A percentile compares a stretch with the other conserved stretches of the same genome.
Conservation (phyloP, 2,888 invertebrate genomes). For the Diabrotica balteata region DNA sequence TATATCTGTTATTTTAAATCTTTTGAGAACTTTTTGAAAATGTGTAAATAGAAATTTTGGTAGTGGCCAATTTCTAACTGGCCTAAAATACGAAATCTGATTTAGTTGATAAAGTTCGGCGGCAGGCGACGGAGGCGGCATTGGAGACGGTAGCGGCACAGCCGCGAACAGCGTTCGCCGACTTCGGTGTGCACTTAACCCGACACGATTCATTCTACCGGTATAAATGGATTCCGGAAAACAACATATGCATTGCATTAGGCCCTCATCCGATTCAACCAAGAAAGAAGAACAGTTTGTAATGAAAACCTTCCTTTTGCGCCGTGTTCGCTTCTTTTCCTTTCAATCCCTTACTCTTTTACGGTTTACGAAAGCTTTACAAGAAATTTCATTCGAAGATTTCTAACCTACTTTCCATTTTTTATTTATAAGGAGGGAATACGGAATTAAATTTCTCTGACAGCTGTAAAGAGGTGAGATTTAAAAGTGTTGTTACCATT, state of each 20-base stretch:
- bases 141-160: not conserved
- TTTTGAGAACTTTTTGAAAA: no score
- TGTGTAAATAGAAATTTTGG: no score
- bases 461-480: no score
- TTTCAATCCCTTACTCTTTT: constrained; percentile 7
- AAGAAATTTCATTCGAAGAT: not conserved
- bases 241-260: constrained; percentile 59
- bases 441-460: no score
- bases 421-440: not conserved
- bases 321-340: constrained; percentile 3
- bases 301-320: constrained; percentile 23
- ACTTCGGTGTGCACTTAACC: constrained; percentile 54
- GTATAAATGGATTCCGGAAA: constrained; percentile 58
- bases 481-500: no score
- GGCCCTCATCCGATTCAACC: constrained; percentile 42
- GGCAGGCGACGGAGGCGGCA: not conserved
- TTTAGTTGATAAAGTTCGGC: constrained; percentile 20
- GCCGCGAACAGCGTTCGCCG: constrained; percentile 29
- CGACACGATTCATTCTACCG: constrained; percentile 55
- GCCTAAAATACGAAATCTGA: constrained; percentile 18
- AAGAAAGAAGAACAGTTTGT: constrained; percentile 27
- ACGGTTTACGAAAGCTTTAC: constrained; percentile 4
- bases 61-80: not conserved
- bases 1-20: no score
- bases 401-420: constrained; percentile 2